Evolutionary conservation across 2,113 vertebrate species (phyloP), one percentile per base, ranked within the genome.

Genomic region (Xenopus borealis): DNA sequence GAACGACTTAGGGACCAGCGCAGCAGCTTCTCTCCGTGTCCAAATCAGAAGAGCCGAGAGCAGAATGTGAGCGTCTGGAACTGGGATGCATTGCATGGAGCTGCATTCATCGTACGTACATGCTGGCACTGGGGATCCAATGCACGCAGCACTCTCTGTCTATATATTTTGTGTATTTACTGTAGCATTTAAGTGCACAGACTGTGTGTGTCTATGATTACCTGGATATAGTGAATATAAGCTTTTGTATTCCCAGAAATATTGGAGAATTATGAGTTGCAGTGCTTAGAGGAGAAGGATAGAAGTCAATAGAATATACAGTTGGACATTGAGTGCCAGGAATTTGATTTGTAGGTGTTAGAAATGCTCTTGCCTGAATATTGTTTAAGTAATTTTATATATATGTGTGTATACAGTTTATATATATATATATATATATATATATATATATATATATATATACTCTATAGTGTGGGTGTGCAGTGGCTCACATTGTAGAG

Each of bases 1-100:
- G 53, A 74, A 52, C 72, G 62, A 58, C 72, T 73, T 63, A 73
- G 72, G 72, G 65, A 75, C 65, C 72, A 68, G 64, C 58, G 50
- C 63, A 59, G 72, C 64, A 58, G 17, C 33, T 40, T 40, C 64
- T 75, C 53, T 45, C 30, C 66, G 52, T 75, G 72, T 67, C 64
- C 20, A 16, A 45, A 63, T 65, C 53, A 66, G 55, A 44, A 46
- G 63, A 44, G 65, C 57, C 61, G 57, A 20, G 53, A 55, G 17
- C 17, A 59, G 23, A 59, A 70, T 70, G 55, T 70, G 65, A 75
- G 65, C 65, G 23, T 55, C 72, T 68, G 65, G 65, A 62, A 27
- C 40, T 12, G 61, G 72, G 53, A 68, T 13, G 47, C 65, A 46
- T 33, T 59, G 72, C 55, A 75, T 67, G 72, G 72, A 58, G 16